Evolutionary conservation across 2,797 vertebrate genomes (phyloP).

Genomic region (Apogon talboti): DNA sequence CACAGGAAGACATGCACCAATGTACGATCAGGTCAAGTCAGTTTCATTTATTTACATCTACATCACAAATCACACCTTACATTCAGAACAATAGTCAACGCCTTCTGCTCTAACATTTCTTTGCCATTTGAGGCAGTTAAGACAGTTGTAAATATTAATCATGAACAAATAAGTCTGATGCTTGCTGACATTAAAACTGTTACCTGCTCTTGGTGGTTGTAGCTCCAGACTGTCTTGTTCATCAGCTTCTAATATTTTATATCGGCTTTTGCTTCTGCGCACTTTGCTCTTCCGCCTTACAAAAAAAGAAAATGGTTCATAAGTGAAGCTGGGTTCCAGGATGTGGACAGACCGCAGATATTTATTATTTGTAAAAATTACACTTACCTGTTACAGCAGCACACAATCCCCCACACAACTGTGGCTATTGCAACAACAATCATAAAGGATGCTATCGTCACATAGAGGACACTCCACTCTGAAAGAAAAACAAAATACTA

Average conservation of each 20-base stretch:
- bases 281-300: conserved; percentile 91
- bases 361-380: no score
- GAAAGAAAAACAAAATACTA: conserved; percentile 50
- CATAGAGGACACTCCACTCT: conserved; percentile 99
- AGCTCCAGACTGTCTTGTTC: conserved; percentile 92
- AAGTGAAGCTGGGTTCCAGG: background rate
- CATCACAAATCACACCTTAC: no score
- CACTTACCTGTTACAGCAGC: conserved; percentile 94
- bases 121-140: no score
- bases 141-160: no score
- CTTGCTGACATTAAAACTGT: no score
- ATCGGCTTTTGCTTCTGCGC: conserved; percentile 93
- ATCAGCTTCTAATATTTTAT: conserved; percentile 95
- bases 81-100: no score
- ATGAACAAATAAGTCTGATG: no score
- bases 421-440: conserved; percentile 91
- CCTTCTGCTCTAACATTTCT: no score
- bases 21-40: no score
- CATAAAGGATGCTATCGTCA: conserved; percentile 94
- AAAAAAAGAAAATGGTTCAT: background rate
- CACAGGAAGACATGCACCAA: no score
- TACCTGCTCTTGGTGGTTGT: conserved; percentile 84
- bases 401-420: conserved; percentile 91
- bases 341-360: background rate
- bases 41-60: no score